Percentiles rank a stretch among this genome's conserved stretches.
Conservation (phyloP, 2,888 invertebrate genomes). For the Cephus pygmeus region DNA sequence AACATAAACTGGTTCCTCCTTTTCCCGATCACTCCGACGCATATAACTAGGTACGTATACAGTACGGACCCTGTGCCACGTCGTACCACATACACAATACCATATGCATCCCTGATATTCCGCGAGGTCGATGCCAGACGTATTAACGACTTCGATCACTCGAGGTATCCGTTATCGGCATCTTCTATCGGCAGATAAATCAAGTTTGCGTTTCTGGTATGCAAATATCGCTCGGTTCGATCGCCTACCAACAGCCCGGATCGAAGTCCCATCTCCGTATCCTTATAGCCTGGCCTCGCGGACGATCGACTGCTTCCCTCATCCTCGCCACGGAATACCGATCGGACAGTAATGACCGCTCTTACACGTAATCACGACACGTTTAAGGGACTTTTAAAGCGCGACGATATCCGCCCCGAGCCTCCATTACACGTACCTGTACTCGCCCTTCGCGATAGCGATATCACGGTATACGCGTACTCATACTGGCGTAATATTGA, state of each 20-base stretch:
- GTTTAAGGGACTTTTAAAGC: conserved; percentile 37
- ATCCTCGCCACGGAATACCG: conserved; percentile 1
- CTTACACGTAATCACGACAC: conserved; percentile 42
- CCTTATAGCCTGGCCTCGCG: background rate
- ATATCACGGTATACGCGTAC: background rate
- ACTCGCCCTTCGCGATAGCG: background rate
- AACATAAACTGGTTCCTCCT: background rate
- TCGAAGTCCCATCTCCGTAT: background rate
- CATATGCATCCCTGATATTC: background rate
- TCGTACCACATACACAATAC: conserved; percentile 9
- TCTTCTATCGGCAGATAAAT: conserved; percentile 42
- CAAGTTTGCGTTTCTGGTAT: conserved; percentile 44
- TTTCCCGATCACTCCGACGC: background rate
- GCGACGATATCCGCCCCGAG: background rate
- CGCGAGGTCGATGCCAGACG: conserved; percentile 13
- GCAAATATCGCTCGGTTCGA: conserved; percentile 44
- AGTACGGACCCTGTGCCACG: background rate
- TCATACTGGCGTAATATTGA: background rate
- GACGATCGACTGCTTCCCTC: background rate
- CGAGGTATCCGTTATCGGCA: conserved; percentile 27
- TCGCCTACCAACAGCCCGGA: conserved; percentile 23
- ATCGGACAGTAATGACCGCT: conserved; percentile 42
- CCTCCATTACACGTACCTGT: background rate
- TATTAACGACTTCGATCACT: conserved; percentile 43
- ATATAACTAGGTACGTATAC: background rate